Evolutionary conservation across 2,888 invertebrate genomes (phyloP).

Genomic region (Tiliacea citrago): DNA sequence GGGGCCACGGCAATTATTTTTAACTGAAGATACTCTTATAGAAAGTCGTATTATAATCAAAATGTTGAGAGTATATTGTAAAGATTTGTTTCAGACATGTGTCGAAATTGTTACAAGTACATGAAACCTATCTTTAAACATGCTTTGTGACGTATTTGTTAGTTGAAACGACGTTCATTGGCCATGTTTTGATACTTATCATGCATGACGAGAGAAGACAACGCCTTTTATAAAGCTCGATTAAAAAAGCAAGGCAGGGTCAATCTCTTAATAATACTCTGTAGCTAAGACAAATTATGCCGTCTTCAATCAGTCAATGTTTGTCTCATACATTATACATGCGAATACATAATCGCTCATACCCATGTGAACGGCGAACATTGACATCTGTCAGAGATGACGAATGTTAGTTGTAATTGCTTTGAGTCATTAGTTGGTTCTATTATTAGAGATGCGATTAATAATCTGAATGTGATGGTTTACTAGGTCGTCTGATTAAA

Average conservation of each 20-base stretch:
- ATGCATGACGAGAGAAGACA: not conserved
- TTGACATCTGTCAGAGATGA: slow-evolving; percentile 50
- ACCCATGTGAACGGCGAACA: slow-evolving; percentile 30
- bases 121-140: not conserved
- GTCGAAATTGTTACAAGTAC: not conserved
- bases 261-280: not conserved
- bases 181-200: not conserved
- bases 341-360: slow-evolving; percentile 52
- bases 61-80: not conserved
- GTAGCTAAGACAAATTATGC: not conserved
- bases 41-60: not conserved
- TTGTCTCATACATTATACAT: slow-evolving; percentile 48
- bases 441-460: slow-evolving; percentile 8
- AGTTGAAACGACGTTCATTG: not conserved
- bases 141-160: not conserved
- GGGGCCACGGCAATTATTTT: not conserved
- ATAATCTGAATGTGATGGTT: not conserved
- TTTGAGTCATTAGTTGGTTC: slow-evolving; percentile 37
- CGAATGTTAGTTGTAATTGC: slow-evolving; percentile 43
- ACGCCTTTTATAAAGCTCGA: not conserved
- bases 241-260: not conserved
- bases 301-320: slow-evolving; percentile 50
- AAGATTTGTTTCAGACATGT: not conserved
- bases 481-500: not conserved
- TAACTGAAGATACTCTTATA: not conserved